phyloP scores from a whole-genome alignment of 2,888 invertebrate species.

The Patella ulyssiponensis region DNA sequence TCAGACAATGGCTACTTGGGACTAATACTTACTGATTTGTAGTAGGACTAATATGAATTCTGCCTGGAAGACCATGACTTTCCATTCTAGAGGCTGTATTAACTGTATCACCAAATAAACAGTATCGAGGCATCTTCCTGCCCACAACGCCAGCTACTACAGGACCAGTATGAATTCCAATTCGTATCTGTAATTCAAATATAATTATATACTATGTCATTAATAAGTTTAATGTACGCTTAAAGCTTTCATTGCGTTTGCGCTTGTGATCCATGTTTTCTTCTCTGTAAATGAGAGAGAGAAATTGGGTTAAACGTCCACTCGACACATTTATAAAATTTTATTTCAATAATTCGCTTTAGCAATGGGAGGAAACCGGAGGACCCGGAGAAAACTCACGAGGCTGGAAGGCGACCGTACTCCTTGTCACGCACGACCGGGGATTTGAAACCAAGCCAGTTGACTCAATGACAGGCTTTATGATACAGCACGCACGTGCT shows the following conservation, averaged over 20 bases:
- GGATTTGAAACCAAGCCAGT: no score
- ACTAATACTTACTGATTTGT: slow-evolving; percentile 46
- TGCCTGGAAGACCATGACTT: slow-evolving; percentile 58
- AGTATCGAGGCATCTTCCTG: slow-evolving; percentile 56
- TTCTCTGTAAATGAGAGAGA: neutral
- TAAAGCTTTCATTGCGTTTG: neutral
- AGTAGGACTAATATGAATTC: slow-evolving; percentile 53
- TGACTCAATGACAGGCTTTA: no score
- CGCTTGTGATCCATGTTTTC: neutral
- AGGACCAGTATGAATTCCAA: slow-evolving; percentile 59
- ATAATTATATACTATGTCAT: no score
- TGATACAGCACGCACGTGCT: no score
- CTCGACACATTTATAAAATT: no score
- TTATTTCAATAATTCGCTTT: no score
- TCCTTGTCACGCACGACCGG: no score
- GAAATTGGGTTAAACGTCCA: no score
- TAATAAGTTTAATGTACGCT: neutral
- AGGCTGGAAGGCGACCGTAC: no score
- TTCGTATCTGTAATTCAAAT: slow-evolving; percentile 50
- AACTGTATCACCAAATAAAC: slow-evolving; percentile 63
- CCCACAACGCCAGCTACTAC: slow-evolving; percentile 61
- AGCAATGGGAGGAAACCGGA: no score
- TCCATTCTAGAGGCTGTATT: slow-evolving; percentile 65
- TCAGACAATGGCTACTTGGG: neutral
- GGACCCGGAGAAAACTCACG: no score